These are phyloP conservation scores for Ectropis grisescens DNA, from an alignment of 1,140 invertebrate species.

Conservation along the genomic window DNA sequence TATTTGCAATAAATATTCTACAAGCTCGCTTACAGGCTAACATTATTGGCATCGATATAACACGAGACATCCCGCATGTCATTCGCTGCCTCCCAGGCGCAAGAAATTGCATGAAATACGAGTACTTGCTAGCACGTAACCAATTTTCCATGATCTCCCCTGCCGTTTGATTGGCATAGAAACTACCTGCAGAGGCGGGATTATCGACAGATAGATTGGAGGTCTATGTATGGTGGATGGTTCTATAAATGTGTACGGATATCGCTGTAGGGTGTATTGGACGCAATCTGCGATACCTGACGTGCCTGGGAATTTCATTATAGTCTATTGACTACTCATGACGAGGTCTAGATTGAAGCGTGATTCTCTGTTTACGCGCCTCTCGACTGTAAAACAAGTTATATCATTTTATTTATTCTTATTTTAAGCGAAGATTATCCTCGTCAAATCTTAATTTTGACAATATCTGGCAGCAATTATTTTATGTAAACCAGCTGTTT, in stretches of 20 bases:
- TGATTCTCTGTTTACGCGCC: slow-evolving; percentile 3
- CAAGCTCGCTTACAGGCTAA: slow-evolving; percentile 13
- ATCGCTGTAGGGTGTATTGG: slow-evolving; percentile 48
- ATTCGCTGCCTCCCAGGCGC: slow-evolving; percentile 45
- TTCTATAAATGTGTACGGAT: slow-evolving; percentile 25
- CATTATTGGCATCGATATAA: slow-evolving; percentile 45
- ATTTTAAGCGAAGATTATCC: no score
- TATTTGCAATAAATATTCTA: slow-evolving; percentile 19
- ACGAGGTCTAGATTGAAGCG: slow-evolving; percentile 24
- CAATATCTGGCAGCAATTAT: no score
- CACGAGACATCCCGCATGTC: slow-evolving; percentile 40
- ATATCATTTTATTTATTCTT: no score
- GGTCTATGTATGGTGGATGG: slow-evolving; percentile 22
- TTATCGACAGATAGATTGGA: slow-evolving; percentile 2
- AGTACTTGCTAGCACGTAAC: no score
- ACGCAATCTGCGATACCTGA: slow-evolving; percentile 57
- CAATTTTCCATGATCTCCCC: slow-evolving; percentile 19
- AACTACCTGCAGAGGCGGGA: no score
- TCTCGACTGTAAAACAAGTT: no score
- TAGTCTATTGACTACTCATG: slow-evolving; percentile 41
- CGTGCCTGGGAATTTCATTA: slow-evolving; percentile 52
- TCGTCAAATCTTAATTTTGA: no score
- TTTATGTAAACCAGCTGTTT: no score
- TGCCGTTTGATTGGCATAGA: slow-evolving; percentile 1
- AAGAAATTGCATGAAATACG: slow-evolving; percentile 55